These are phyloP conservation scores for Macaria liturata DNA, from an alignment of 2,888 invertebrate species.

Conservation along the genomic window DNA sequence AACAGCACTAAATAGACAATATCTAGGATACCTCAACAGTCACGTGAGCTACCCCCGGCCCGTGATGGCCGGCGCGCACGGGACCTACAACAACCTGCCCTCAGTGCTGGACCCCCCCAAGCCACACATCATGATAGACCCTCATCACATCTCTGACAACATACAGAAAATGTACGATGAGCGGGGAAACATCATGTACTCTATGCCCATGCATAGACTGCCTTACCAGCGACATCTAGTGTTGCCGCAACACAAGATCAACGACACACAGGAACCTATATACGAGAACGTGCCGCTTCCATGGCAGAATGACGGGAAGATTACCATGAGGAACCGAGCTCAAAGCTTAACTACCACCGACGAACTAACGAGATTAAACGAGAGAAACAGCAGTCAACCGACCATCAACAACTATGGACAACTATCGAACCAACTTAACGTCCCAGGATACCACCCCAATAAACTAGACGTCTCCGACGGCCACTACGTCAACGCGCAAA, in stretches of 20 bases:
- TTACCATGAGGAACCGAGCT: conserved; percentile 75
- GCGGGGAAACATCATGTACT: conserved; percentile 85
- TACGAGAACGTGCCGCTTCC: conserved; percentile 92
- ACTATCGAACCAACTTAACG: conserved; percentile 41
- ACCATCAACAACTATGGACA: conserved; percentile 56
- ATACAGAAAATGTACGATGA: conserved; percentile 85
- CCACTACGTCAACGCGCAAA: conserved; percentile 76
- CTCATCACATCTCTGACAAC: conserved; percentile 82
- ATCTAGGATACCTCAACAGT: conserved; percentile 66
- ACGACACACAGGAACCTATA: conserved; percentile 86
- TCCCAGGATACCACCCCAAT: conserved; percentile 45
- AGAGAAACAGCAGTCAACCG: conserved; percentile 68
- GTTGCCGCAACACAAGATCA: conserved; percentile 71
- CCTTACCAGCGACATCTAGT: conserved; percentile 77
- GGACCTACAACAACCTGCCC: conserved; percentile 89
- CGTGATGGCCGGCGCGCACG: conserved; percentile 82
- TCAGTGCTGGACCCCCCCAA: conserved; percentile 81
- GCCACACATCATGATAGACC: conserved; percentile 81
- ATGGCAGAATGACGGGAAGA: conserved; percentile 75
- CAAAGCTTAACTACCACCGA: conserved; percentile 89
- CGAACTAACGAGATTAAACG: conserved; percentile 78
- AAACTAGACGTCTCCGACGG: conserved; percentile 54
- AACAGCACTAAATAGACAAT: conserved; percentile 82
- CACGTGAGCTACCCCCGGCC: conserved; percentile 59
- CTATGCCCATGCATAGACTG: conserved; percentile 80